Conservation (phyloP, 92 coral and sea anemone species). For the Ricordea florida region DNA sequence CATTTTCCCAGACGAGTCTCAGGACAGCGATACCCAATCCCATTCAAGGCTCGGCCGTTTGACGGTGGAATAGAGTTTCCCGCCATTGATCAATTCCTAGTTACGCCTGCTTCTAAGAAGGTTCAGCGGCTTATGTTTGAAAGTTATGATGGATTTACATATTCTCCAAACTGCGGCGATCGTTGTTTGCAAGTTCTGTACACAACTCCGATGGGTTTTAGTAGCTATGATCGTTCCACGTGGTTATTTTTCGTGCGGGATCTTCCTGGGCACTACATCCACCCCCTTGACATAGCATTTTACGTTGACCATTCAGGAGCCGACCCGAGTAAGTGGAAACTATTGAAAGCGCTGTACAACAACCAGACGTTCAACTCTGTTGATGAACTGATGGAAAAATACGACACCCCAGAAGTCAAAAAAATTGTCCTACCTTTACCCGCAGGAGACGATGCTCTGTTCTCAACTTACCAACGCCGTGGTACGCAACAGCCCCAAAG, state of each 20-base stretch:
- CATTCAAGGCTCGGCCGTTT: constrained; percentile 56
- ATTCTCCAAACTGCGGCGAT: constrained; percentile 42
- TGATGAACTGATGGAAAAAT: constrained; percentile 25
- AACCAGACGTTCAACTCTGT: constrained; percentile 50
- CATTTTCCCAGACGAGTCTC: constrained; percentile 12
- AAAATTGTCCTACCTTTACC: constrained; percentile 38
- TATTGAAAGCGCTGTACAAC: constrained; percentile 44
- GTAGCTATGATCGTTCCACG: constrained; percentile 21
- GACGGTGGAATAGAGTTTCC: neutral
- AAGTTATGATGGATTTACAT: constrained; percentile 53
- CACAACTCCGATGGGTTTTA: constrained; percentile 32
- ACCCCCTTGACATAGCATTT: constrained; percentile 34
- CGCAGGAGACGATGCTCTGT: neutral
- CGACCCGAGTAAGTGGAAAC: constrained; percentile 40
- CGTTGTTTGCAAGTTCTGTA: constrained; percentile 26
- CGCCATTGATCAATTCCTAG: neutral
- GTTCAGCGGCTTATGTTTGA: constrained; percentile 31
- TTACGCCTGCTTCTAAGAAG: neutral
- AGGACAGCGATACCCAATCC: constrained; percentile 41
- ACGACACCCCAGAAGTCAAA: neutral
- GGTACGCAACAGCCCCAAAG: constrained; percentile 52
- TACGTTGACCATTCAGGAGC: constrained; percentile 48
- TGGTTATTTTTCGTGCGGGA: constrained; percentile 5
- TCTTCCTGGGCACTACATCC: neutral
- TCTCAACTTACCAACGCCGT: constrained; percentile 47